Conservation (phyloP, 1,140 invertebrate genomes). For the Drosophila suzukii region DNA sequence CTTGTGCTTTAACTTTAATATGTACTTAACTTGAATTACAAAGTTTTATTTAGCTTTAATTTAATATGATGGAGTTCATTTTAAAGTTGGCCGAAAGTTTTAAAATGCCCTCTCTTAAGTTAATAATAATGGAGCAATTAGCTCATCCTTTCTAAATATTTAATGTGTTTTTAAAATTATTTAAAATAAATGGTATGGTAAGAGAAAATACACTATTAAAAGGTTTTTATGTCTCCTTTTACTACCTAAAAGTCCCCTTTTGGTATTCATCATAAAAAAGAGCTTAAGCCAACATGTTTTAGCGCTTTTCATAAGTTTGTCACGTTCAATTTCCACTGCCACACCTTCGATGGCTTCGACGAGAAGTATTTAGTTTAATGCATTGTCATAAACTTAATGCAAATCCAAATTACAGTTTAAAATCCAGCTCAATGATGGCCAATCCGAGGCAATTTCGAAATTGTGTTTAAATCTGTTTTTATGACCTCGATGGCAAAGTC, state of each 20-base stretch:
- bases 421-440: constrained; percentile 17
- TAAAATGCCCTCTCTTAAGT: background rate
- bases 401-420: constrained; percentile 32
- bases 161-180: background rate
- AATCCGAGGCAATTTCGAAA: constrained; percentile 44
- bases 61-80: no score
- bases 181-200: no score
- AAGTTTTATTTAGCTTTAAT: background rate
- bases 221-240: background rate
- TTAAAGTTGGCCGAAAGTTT: background rate
- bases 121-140: background rate
- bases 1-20: background rate
- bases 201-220: no score
- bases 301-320: constrained; percentile 40
- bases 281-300: constrained; percentile 36
- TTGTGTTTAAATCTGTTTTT: constrained; percentile 72
- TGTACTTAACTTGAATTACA: background rate
- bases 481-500: constrained; percentile 34
- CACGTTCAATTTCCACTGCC: constrained; percentile 23
- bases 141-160: background rate
- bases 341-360: constrained; percentile 11
- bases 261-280: constrained; percentile 8
- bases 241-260: constrained; percentile 1
- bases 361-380: constrained; percentile 54
- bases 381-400: constrained; percentile 48